These are phyloP conservation scores for Protophormia terraenovae DNA, from an alignment of 2,888 invertebrate species.

Conservation along the genomic window DNA sequence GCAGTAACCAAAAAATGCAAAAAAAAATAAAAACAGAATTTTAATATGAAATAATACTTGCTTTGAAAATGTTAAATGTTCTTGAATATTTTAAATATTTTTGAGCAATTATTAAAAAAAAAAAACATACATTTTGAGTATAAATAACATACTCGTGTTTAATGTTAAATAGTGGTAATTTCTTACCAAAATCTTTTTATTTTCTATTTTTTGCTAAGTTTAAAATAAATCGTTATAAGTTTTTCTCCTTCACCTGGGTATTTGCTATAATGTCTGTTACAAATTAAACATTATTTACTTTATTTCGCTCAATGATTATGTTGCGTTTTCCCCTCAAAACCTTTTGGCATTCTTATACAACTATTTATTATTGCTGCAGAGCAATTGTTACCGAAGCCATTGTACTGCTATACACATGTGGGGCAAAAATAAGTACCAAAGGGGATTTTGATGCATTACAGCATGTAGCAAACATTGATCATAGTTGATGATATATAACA, in stretches of 20 bases:
- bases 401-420: not conserved
- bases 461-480: conserved; percentile 61
- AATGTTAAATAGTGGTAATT: not conserved
- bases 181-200: not conserved
- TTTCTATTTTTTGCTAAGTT: not conserved
- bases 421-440: conserved; percentile 18
- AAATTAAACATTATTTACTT: conserved; percentile 33
- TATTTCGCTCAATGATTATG: not conserved
- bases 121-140: too few species aligned
- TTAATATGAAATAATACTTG: conserved; percentile 11
- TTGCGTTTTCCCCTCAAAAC: not conserved
- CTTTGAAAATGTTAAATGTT: not conserved
- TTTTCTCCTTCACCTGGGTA: not conserved
- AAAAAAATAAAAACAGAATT: not conserved
- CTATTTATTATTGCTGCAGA: conserved; percentile 23
- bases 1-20: not conserved
- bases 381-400: conserved; percentile 19
- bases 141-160: too few species aligned
- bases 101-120: not conserved
- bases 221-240: not conserved
- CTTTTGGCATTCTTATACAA: conserved; percentile 4
- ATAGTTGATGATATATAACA: conserved; percentile 42
- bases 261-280: not conserved
- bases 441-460: conserved; percentile 57
- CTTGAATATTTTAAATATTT: not conserved